Base-by-base conservation (phyloP, 2,888 invertebrate genomes). In the Hyalella azteca region DNA sequence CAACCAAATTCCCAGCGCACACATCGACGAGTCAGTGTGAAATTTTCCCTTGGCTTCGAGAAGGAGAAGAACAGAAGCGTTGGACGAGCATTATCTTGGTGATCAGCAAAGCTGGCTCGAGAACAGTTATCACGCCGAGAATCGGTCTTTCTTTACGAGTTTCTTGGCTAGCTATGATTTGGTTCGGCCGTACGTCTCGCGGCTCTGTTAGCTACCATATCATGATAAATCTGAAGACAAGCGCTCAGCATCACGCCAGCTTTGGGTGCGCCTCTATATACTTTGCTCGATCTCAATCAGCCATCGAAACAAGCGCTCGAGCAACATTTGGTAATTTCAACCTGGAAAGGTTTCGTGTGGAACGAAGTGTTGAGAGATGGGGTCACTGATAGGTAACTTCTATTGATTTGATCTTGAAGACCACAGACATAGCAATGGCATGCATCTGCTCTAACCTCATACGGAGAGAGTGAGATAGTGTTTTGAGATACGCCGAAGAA, bases 371-470 rank as follows among this genome's bases (percentile, higher is more conserved):
- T 66, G 66, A 66, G 66, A 66, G 66, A 66, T 66, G 66, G 36
- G 66, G 66, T 66, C 66, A 66, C 36, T 36, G 66, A 66, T 66
- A 66, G 66, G 36, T 66, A 39, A 66, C 32, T 66, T 66, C 66
- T 66, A 66, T 66, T 66, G 66, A 66, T 66, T 66, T 66, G 66
- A 66, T 66, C 66, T 66, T 66, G 66, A 66, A 66, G 66, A 66
- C 66, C 66, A 66, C 66, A 66, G 66, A 36, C 66, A 36, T n/a
- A 66, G 66, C 11, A 5, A 19, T 66, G 66, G 66, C 66, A 19
- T 66, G 66, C 66, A 66, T 66, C 66, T 66, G 66, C 66, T 66
- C 54, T 26, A 66, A 36, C 66, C 66, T 66, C 66, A 36, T 66
- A 36, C 36, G 36, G 36, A 19, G 66, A 66, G 66, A 66, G 66